These are phyloP conservation scores for Lacerta agilis DNA, from an alignment of 2,797 vertebrate genomes.

Conservation along the genomic window DNA sequence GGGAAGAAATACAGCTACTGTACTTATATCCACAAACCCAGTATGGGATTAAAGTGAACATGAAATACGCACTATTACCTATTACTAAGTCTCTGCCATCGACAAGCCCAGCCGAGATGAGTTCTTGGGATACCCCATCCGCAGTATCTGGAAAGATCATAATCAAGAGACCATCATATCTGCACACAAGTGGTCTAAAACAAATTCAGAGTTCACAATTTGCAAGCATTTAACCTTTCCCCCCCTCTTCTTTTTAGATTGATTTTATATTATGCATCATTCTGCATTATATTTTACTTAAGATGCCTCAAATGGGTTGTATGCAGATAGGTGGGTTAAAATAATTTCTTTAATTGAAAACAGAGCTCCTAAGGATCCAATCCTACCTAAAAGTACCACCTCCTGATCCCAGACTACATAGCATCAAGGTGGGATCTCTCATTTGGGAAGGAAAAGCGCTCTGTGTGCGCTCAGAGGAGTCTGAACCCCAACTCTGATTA, in stretches of 20 bases:
- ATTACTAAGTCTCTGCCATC: conserved; percentile 97
- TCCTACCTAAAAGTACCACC: too few relatives aligned
- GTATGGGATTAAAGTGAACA: not conserved
- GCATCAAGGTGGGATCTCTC: not conserved
- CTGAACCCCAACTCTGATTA: not conserved
- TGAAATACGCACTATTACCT: conserved; percentile 80
- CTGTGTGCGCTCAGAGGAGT: not conserved
- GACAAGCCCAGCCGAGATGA: conserved; percentile 96
- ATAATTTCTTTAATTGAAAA: not conserved
- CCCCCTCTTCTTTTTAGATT: not conserved
- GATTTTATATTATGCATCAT: not conserved
- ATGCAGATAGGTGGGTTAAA: not conserved
- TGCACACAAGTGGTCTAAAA: not conserved
- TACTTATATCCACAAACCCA: not conserved
- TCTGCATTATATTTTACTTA: not conserved
- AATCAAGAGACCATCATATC: conserved; percentile 51
- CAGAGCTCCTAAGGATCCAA: not conserved
- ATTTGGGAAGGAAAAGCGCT: not conserved
- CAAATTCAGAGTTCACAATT: not conserved
- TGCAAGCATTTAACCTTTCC: too few relatives aligned
- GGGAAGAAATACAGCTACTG: not conserved
- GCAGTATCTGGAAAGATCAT: conserved; percentile 88
- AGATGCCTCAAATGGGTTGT: not conserved
- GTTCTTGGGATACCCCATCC: conserved; percentile 97
- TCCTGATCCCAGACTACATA: not conserved